Conservation (phyloP, 2,888 invertebrate genomes). For the Caenorhabditis sp. region DNA sequence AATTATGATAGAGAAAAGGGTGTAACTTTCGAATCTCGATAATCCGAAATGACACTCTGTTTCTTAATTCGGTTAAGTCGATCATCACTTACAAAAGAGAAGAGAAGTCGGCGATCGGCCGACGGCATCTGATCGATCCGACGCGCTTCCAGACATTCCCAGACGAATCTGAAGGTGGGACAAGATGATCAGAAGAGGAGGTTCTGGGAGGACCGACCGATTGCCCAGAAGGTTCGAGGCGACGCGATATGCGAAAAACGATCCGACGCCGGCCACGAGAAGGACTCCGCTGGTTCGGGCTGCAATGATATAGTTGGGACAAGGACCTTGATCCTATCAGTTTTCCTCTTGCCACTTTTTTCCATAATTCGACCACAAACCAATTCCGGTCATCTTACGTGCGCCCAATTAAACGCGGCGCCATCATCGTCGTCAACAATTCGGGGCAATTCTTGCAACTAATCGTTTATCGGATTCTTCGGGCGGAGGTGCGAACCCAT, state of each 20-base stretch:
- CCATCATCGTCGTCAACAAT: no score
- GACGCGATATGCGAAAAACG: slow-evolving; percentile 77
- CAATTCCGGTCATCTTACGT: not conserved
- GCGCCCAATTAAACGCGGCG: slow-evolving; percentile 40
- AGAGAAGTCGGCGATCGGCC: slow-evolving; percentile 73
- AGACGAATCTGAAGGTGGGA: slow-evolving; percentile 73
- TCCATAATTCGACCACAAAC: not conserved
- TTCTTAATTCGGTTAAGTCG: slow-evolving; percentile 24
- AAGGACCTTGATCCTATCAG: slow-evolving; percentile 33
- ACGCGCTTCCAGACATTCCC: slow-evolving; percentile 73
- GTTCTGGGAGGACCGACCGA: no score
- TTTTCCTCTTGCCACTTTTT: not conserved
- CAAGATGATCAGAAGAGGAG: no score
- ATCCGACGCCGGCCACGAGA: slow-evolving; percentile 77
- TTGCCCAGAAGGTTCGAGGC: slow-evolving; percentile 65
- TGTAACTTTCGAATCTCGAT: slow-evolving; percentile 4
- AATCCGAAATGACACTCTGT: slow-evolving; percentile 36
- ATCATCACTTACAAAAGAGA: slow-evolving; percentile 52
- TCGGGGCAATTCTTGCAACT: not conserved
- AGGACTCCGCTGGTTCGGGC: slow-evolving; percentile 76
- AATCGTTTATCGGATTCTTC: slow-evolving; percentile 19
- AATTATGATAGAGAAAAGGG: slow-evolving; percentile 6
- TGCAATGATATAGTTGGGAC: no score
- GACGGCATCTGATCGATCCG: slow-evolving; percentile 69
- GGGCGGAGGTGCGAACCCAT: slow-evolving; percentile 27